A percentile compares a stretch with the other conserved stretches of the same genome.
These are phyloP conservation scores for Cancer borealis DNA, from an alignment of 2,888 invertebrate species.

Conservation along the genomic window DNA sequence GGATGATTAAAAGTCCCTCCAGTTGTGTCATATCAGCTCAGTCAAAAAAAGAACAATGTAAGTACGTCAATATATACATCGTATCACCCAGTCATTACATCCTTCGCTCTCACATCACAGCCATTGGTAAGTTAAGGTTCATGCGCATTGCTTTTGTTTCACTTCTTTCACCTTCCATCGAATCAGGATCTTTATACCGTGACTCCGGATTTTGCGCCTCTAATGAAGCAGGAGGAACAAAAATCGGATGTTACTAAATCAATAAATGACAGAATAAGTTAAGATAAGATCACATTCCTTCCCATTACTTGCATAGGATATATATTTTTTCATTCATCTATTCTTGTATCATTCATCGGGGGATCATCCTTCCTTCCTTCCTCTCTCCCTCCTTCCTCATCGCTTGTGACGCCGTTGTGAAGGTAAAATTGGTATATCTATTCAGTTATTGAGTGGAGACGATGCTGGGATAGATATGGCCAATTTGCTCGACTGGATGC, in stretches of 20 bases:
- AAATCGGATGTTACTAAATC: conserved; percentile 45
- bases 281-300: not conserved
- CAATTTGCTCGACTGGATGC: conserved; percentile 50
- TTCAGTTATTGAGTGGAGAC: conserved; percentile 55
- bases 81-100: not conserved
- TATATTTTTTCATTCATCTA: not conserved
- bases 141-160: not conserved
- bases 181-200: not conserved
- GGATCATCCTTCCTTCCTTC: not conserved
- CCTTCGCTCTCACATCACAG: not conserved
- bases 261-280: not conserved
- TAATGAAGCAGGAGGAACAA: conserved; percentile 68
- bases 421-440: conserved; percentile 45
- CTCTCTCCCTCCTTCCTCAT: not conserved
- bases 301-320: not conserved
- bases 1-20: conserved; percentile 42
- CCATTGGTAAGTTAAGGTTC: conserved; percentile 7
- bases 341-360: not conserved
- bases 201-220: conserved; percentile 65
- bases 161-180: not conserved
- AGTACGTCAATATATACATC: not conserved
- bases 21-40: conserved; percentile 48
- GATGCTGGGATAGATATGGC: conserved; percentile 49
- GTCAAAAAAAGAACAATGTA: not conserved
- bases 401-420: not conserved